Evolutionary conservation across 2,113 vertebrate species (phyloP), one percentile per base, ranked within the genome.

Genomic region (Zootoca vivipara): DNA sequence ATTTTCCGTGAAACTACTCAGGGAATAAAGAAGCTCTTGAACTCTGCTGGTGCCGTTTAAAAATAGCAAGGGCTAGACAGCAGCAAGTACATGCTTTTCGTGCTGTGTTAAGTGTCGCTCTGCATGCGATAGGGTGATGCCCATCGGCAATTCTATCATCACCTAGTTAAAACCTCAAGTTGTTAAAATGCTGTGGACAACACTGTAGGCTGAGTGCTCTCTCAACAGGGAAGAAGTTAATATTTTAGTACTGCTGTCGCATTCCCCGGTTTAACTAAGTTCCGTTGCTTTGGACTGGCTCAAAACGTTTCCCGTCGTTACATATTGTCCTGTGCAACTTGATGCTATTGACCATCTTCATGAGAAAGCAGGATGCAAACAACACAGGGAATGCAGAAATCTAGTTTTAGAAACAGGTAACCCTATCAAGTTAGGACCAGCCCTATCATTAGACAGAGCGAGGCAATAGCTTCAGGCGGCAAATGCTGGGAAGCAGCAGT

Each of bases 251-350:
- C 42, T 35, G n/a, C 18, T 15, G 22, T 33, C 35, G 30, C 8
- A 1, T 52, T 85, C 78, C 85, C 89, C 42, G 82, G 42, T n/a
- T 78, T 82, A 52, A 26, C 0, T 0, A 83, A 22, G 64, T 0
- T 24, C 65, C 4, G 5, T 67, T 52, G 46, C 46, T 52, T 52
- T 52, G 46, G 46, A 52, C 46, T 52, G 46, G 46, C 46, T 52
- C 10, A 52, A 2, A 52, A 52, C 10, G 10, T 52, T 52, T 52
- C 10, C 22, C 7, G 0, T 82, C 33, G 20, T 38, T 83, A 65
- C 18, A 72, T 85, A 78, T 62, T 62, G 58, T 16, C 58, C 58
- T 62, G 58, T 62, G 58, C 58, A 62, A 20, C 58, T 62, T 62
- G 13, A 20, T 62, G 15, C 13, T 62, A 62, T 20, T 62, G 58